These are phyloP conservation scores for Gonioctena quinquepunctata DNA, from an alignment of 1,140 invertebrate genomes.

Conservation along the genomic window DNA sequence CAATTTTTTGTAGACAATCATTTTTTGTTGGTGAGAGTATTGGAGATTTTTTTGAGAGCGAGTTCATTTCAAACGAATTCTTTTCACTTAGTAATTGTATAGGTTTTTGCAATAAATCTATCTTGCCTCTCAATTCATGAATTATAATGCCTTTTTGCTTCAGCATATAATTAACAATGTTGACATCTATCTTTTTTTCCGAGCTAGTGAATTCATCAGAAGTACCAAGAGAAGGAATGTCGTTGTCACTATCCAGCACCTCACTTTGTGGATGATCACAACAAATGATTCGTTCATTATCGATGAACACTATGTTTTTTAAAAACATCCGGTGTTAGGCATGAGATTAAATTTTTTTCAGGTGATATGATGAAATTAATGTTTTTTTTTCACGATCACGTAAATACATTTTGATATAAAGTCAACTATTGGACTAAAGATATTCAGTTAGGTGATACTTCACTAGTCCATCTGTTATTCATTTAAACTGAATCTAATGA, in stretches of 20 bases:
- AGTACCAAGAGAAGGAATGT: background rate
- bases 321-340: too few relatives aligned
- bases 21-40: background rate
- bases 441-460: too few relatives aligned
- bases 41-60: background rate
- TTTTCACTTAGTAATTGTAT: background rate
- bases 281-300: background rate
- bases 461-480: too few relatives aligned
- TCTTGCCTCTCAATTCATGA: background rate
- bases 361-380: too few relatives aligned
- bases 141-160: background rate
- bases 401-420: too few relatives aligned
- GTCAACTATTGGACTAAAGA: too few relatives aligned
- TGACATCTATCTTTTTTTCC: background rate
- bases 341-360: too few relatives aligned
- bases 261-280: background rate
- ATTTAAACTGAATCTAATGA: too few relatives aligned
- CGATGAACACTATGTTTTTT: too few relatives aligned
- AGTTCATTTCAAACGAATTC: background rate
- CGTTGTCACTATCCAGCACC: background rate
- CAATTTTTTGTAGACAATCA: background rate
- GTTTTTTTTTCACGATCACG: too few relatives aligned
- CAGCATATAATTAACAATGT: background rate
- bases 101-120: background rate
- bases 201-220: background rate